Conservation (phyloP, 2,888 invertebrate species). For the Gandaritis pyraliata region DNA sequence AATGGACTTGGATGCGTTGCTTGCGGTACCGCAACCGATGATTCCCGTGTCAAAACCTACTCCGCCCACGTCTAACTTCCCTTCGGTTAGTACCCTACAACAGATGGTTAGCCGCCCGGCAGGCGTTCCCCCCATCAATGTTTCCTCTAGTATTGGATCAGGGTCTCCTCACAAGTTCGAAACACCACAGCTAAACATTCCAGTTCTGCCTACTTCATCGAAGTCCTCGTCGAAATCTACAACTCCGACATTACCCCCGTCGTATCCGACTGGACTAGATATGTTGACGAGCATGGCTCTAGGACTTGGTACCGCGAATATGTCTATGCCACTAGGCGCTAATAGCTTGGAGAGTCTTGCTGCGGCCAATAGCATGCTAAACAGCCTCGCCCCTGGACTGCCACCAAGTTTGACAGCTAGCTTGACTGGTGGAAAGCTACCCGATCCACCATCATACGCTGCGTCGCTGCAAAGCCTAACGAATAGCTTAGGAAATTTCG, state of each 20-base stretch:
- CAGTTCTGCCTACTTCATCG: conserved; percentile 84
- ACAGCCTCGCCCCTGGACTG: conserved; percentile 72
- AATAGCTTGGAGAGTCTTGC: conserved; percentile 76
- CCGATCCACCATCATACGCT: conserved; percentile 78
- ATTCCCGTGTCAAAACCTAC: conserved; percentile 76
- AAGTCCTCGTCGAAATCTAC: conserved; percentile 85
- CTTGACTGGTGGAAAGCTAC: conserved; percentile 71
- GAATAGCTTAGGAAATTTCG: conserved; percentile 70
- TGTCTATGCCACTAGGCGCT: conserved; percentile 73
- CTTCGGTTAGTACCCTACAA: conserved; percentile 78
- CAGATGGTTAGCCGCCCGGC: conserved; percentile 82
- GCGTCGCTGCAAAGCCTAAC: conserved; percentile 76
- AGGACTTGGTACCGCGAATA: conserved; percentile 73
- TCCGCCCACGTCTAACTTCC: conserved; percentile 73
- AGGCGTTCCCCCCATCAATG: conserved; percentile 79
- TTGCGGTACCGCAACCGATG: conserved; percentile 84
- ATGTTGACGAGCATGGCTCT: conserved; percentile 82
- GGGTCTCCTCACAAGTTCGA: conserved; percentile 83
- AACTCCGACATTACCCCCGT: conserved; percentile 79
- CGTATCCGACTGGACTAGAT: conserved; percentile 77
- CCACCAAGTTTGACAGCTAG: conserved; percentile 74
- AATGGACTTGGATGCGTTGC: conserved; percentile 84
- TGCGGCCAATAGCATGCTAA: conserved; percentile 79
- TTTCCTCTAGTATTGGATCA: conserved; percentile 75
- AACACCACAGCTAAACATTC: conserved; percentile 84